Evolutionary conservation across 2,113 vertebrate genomes (phyloP).

Genomic region (Gobio gobio): DNA sequence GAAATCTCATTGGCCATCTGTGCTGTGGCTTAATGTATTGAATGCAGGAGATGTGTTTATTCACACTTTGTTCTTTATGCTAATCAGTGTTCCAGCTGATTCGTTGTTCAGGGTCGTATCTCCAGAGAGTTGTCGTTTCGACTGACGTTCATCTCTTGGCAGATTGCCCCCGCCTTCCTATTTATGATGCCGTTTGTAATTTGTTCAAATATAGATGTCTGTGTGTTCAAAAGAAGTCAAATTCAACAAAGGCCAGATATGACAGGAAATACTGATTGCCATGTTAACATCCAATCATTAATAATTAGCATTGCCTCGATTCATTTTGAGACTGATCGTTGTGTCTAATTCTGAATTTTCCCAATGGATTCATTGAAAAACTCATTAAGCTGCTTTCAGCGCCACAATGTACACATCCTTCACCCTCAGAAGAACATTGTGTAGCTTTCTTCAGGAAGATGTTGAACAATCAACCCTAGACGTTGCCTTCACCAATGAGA

Average conservation of each 20-base stretch:
- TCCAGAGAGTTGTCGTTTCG: constrained; percentile 43
- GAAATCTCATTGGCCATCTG: constrained; percentile 22
- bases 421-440: constrained; percentile 5
- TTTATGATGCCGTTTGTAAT: constrained; percentile 35
- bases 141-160: constrained; percentile 32
- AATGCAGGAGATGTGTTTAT: constrained; percentile 26
- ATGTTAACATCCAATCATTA: constrained; percentile 44
- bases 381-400: constrained; percentile 39
- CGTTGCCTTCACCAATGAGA: background rate
- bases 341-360: constrained; percentile 31
- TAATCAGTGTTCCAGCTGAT: constrained; percentile 48
- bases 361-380: constrained; percentile 31
- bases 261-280: constrained; percentile 46
- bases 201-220: constrained; percentile 42
- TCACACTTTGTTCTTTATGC: constrained; percentile 52
- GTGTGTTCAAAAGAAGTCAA: constrained; percentile 38
- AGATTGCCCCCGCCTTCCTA: constrained; percentile 7
- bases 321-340: constrained; percentile 38
- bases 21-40: constrained; percentile 10
- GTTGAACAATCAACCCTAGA: background rate
- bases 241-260: constrained; percentile 29
- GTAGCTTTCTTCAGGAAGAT: constrained; percentile 23
- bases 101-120: constrained; percentile 30
- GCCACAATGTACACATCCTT: constrained; percentile 9
- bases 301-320: constrained; percentile 50